phyloP scores from a whole-genome alignment of 2,797 vertebrate species.

The Protonibea diacanthus region DNA sequence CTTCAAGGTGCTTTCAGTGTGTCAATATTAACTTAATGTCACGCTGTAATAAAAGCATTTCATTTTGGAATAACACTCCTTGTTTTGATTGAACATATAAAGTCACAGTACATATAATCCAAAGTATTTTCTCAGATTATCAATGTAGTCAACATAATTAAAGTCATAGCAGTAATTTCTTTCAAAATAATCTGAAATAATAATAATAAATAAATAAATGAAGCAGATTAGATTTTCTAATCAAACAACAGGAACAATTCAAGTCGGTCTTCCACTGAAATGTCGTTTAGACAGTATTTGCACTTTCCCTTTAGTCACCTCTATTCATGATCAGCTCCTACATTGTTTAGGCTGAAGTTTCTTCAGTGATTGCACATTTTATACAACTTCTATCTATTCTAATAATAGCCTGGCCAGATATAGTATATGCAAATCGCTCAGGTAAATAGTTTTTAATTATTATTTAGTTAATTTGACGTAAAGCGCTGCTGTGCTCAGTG shows the following conservation, averaged over 20 bases:
- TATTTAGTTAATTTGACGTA: constrained; percentile 27
- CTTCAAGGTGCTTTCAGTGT: background rate
- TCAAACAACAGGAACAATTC: background rate
- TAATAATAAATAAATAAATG: background rate
- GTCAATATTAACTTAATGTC: background rate
- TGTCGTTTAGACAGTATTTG: constrained; percentile 18
- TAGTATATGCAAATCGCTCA: background rate
- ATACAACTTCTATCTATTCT: constrained; percentile 26
- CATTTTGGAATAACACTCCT: background rate
- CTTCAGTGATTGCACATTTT: constrained; percentile 54
- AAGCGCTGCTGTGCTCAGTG: constrained; percentile 32
- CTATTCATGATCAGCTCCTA: background rate
- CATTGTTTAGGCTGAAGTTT: constrained; percentile 25
- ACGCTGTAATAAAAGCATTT: background rate
- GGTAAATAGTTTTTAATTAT: constrained; percentile 18
- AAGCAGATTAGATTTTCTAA: background rate
- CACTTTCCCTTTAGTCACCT: constrained; percentile 33
- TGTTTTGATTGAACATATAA: background rate
- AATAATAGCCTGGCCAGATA: constrained; percentile 32
- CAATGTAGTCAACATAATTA: background rate
- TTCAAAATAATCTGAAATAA: background rate
- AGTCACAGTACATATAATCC: background rate
- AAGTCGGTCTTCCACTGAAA: background rate
- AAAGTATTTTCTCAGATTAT: background rate
- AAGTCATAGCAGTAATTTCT: background rate